Conservation (phyloP, 1,140 invertebrate species). For the Lucilia cuprina region DNA sequence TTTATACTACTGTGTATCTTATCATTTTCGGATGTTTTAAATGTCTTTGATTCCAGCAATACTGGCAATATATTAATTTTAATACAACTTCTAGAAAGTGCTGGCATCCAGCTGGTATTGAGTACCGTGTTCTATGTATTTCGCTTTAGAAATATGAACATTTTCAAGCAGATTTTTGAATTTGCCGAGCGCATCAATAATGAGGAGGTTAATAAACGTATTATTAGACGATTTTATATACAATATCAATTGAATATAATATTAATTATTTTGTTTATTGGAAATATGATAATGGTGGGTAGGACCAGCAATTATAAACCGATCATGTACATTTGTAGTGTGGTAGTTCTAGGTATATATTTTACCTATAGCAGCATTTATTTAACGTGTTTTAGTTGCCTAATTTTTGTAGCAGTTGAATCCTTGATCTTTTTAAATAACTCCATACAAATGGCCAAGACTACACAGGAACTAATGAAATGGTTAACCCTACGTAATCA, state of each 20-base stretch:
- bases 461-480: neutral
- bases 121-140: neutral
- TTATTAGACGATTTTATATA: neutral
- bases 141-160: neutral
- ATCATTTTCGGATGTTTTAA: conserved; percentile 14
- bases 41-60: neutral
- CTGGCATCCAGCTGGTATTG: conserved; percentile 1
- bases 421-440: neutral
- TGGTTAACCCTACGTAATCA: neutral
- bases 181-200: neutral
- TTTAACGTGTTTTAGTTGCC: neutral
- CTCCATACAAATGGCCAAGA: neutral
- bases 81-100: neutral
- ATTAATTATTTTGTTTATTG: neutral
- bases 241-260: neutral
- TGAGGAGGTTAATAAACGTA: neutral
- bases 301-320: neutral
- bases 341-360: neutral
- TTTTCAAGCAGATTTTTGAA: neutral
- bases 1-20: neutral
- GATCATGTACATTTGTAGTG: neutral
- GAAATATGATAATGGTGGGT: neutral
- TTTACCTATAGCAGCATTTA: neutral
- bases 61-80: neutral
- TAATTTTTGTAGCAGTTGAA: neutral